These are phyloP conservation scores for Triplophysa yarkandensis DNA, from an alignment of 2,797 vertebrate genomes.

Conservation along the genomic window DNA sequence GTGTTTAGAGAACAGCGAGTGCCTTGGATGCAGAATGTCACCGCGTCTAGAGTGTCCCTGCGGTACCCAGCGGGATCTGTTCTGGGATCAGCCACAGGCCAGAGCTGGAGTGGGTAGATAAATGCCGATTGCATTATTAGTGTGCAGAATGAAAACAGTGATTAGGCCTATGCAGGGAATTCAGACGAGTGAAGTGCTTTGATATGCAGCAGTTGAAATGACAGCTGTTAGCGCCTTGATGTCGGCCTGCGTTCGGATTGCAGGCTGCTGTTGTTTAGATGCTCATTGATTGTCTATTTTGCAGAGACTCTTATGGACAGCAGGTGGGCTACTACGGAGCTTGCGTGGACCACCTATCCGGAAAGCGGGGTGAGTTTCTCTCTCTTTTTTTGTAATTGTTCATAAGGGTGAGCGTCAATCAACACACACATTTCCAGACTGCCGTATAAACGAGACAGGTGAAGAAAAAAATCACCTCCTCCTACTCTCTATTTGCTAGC, in stretches of 20 bases:
- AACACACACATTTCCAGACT: conserved; percentile 6
- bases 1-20: conserved; percentile 52
- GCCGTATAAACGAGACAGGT: conserved; percentile 25
- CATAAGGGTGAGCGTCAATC: conserved; percentile 5
- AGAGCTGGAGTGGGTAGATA: conserved; percentile 41
- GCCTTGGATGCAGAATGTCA: conserved; percentile 44
- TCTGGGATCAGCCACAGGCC: conserved; percentile 46
- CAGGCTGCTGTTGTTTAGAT: conserved; percentile 5
- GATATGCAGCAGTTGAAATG: conserved; percentile 23
- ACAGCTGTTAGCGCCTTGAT: conserved; percentile 22
- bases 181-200: conserved; percentile 49
- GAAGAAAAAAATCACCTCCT: conserved; percentile 5
- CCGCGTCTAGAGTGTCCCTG: conserved; percentile 22
- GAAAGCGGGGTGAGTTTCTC: conserved; percentile 85
- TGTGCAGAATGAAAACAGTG: conserved; percentile 41
- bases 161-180: conserved; percentile 37
- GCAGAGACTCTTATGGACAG: conserved; percentile 98
- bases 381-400: conserved; percentile 30
- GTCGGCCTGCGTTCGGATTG: conserved; percentile 23
- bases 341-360: conserved; percentile 95
- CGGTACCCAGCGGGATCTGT: conserved; percentile 49
- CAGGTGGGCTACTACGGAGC: conserved; percentile 95
- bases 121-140: conserved; percentile 47
- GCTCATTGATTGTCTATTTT: conserved; percentile 59
- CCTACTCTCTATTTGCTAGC: conserved; percentile 9